These are phyloP conservation scores for Drosophila murphyi DNA, from an alignment of 1,140 invertebrate species.

Conservation along the genomic window DNA sequence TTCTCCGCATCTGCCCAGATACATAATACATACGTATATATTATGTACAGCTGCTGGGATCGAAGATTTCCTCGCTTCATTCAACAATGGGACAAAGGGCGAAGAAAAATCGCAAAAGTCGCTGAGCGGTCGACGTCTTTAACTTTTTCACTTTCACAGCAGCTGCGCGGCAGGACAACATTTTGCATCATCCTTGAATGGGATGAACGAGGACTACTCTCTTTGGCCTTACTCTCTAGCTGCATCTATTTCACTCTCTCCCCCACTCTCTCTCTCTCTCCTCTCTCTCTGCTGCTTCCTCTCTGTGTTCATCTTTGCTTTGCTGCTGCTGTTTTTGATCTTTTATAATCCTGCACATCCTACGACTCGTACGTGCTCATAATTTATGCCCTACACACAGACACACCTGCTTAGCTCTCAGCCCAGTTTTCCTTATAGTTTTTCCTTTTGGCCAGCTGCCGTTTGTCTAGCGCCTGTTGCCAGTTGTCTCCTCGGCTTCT, in stretches of 20 bases:
- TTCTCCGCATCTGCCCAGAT: conserved; percentile 39
- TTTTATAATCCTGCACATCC: conserved; percentile 66
- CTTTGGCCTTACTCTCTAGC: conserved; percentile 36
- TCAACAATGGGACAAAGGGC: conserved; percentile 39
- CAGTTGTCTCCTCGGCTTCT: conserved; percentile 5
- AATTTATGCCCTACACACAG: conserved; percentile 61
- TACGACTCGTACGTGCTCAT: conserved; percentile 67
- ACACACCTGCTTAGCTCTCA: conserved; percentile 49
- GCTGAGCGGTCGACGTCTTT: conserved; percentile 35
- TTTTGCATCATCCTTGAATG: conserved; percentile 73
- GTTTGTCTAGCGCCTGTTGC: conserved; percentile 27
- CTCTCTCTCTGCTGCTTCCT: conserved; percentile 10
- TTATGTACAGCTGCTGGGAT: conserved; percentile 46
- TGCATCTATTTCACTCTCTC: conserved; percentile 15
- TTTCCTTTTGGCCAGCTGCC: conserved; percentile 60
- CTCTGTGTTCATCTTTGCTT: conserved; percentile 1
- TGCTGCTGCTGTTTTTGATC: conserved; percentile 52
- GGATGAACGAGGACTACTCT: conserved; percentile 13
- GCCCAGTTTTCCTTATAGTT: conserved; percentile 23
- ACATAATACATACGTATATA: conserved; percentile 22
- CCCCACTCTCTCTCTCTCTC: background rate
- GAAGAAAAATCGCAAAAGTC: conserved; percentile 64
- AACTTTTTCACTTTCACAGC: conserved; percentile 49
- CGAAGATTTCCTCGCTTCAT: conserved; percentile 24
- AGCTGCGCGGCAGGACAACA: conserved; percentile 57